These are phyloP conservation scores for Pterocles gutturalis DNA, from an alignment of 2,113 vertebrate species.

Conservation along the genomic window DNA sequence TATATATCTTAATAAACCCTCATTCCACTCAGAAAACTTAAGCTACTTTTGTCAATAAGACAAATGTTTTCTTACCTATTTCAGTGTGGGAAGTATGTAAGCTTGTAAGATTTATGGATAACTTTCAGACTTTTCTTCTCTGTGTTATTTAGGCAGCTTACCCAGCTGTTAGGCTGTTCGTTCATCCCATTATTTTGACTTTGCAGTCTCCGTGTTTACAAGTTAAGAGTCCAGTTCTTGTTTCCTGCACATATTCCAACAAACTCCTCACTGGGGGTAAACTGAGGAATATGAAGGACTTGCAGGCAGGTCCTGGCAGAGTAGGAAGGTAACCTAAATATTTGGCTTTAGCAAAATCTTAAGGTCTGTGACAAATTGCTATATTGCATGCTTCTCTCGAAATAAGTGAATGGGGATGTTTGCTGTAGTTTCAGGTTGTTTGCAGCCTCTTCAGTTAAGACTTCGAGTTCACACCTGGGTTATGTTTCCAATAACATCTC, in stretches of 20 bases:
- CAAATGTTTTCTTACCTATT: not conserved
- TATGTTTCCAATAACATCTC: not conserved
- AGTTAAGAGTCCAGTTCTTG: not conserved
- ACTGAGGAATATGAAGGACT: not conserved
- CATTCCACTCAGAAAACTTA: not conserved
- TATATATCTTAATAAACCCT: not conserved
- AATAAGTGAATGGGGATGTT: not conserved
- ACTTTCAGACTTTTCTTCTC: not conserved
- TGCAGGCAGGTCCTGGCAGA: not conserved
- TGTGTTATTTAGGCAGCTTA: not conserved
- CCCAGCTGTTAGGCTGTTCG: not conserved
- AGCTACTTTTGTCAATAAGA: not conserved
- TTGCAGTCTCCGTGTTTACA: not conserved
- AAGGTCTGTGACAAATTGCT: not conserved
- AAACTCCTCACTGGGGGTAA: not conserved
- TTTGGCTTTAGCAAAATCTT: not conserved
- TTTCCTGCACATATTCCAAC: not conserved
- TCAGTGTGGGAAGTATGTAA: not conserved
- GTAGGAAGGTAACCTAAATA: not conserved
- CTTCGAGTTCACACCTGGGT: not conserved
- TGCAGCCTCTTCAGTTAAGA: not conserved
- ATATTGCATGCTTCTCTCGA: accelerated
- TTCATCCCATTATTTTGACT: not conserved
- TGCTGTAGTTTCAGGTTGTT: not conserved
- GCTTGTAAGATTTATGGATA: not conserved